Evolutionary conservation across 1,140 invertebrate species (phyloP).

Genomic region (Drosophila ananassae): DNA sequence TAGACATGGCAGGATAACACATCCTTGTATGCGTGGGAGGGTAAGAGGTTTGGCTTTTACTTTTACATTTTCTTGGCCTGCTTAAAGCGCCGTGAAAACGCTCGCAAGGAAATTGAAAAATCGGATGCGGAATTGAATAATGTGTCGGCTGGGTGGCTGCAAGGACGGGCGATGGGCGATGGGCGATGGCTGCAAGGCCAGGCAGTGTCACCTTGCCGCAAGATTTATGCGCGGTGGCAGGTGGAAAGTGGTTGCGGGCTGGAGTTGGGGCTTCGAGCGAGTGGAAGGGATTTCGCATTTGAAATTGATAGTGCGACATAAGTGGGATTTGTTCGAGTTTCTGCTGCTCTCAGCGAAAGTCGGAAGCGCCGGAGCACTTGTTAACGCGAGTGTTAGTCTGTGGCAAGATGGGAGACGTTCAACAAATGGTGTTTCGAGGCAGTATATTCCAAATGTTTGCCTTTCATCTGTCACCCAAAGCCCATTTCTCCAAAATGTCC

Average conservation of each 20-base stretch:
- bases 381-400: slow-evolving; percentile 42
- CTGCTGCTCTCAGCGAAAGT: slow-evolving; percentile 23
- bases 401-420: slow-evolving; percentile 22
- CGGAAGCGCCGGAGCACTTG: slow-evolving; percentile 38
- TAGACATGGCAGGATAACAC: slow-evolving; percentile 24
- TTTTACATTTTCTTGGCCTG: slow-evolving; percentile 56
- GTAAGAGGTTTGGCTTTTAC: slow-evolving; percentile 52
- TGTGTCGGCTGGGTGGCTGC: slow-evolving; percentile 24
- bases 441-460: neutral
- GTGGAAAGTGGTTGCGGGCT: neutral
- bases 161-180: neutral
- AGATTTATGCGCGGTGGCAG: slow-evolving; percentile 63
- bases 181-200: slow-evolving; percentile 25
- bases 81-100: slow-evolving; percentile 74
- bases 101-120: slow-evolving; percentile 73
- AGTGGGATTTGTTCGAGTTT: slow-evolving; percentile 55
- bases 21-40: slow-evolving; percentile 17
- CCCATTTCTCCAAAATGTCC: neutral
- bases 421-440: slow-evolving; percentile 13
- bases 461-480: neutral
- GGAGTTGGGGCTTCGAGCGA: neutral
- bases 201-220: slow-evolving; percentile 48
- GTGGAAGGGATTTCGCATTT: slow-evolving; percentile 61
- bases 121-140: slow-evolving; percentile 70
- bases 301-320: slow-evolving; percentile 68